Evolutionary conservation across 2,888 invertebrate species (phyloP), one percentile per base, ranked within the genome.

Genomic region (Zeuzera pyrina): DNA sequence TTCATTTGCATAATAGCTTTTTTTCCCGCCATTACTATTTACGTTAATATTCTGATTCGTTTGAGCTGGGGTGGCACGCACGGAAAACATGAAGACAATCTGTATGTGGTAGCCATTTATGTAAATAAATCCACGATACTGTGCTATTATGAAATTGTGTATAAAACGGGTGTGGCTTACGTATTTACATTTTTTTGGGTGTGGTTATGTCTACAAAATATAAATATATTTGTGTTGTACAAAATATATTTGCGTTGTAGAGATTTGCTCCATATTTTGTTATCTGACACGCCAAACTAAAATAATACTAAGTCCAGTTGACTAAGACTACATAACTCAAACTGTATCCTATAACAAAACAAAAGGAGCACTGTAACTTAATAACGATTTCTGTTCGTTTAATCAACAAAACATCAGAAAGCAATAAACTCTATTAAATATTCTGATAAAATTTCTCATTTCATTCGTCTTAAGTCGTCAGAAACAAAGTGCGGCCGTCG

Each of bases 1-100:
- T 76, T 81, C 77, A 70, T 83, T 83, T 83, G 79, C 78, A 83
- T 83, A 83, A 83, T 83, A 79, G 72, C 78, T 78, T 76, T 79
- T 83, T 76, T 76, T 79, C 77, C 65, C 57, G 69, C 66, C 70
- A 70, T 74, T 71, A 74, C 72, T 78, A 78, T 76, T 81, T 78
- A 73, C 65, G 69, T 78, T 77, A 81, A 81, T 79, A 78, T 81
- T 79, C 69, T 72, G 76, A 79, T 78, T 79, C 68, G 76, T 65
- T 61, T 55, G 62, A 59, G 61, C 63, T 57, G 64, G 74, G 78
- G 71, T 68, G 73, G 76, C 83, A 81, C 83, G 79, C 83, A 83
- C 79, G 68, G 63, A 72, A 68, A 76, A 74, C 77, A 72, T 79
- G 73, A 77, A 81, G 77, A 79, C 76, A 78, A 79, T 77, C 74